phyloP scores from a whole-genome alignment of 2,113 vertebrate genomes.

The Urocitellus parryii region DNA sequence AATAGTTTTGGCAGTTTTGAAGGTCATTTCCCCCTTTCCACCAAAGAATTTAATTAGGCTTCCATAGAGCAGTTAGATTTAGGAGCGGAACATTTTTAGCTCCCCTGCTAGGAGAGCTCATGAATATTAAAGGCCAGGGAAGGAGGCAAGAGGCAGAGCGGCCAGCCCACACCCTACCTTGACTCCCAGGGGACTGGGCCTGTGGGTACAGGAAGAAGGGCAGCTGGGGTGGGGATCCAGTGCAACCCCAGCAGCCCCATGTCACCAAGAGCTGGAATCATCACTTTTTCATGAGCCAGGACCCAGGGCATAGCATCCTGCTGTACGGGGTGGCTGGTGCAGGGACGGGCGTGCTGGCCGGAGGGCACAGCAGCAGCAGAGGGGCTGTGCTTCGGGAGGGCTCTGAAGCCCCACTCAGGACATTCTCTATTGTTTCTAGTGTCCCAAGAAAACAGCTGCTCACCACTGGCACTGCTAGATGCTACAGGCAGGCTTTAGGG shows the following conservation, averaged over 20 bases:
- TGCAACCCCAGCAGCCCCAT: no score
- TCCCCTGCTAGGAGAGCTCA: slow-evolving; percentile 77
- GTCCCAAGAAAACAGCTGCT: not conserved
- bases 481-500: not conserved
- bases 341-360: not conserved
- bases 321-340: no score
- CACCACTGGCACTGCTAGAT: not conserved
- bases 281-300: not conserved
- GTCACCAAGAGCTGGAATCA: not conserved
- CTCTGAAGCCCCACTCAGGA: not conserved
- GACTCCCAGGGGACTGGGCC: not conserved
- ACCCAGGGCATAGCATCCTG: not conserved
- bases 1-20: slow-evolving; percentile 67
- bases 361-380: not conserved
- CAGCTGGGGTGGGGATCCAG: not conserved
- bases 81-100: slow-evolving; percentile 81
- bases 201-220: not conserved
- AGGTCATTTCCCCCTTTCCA: slow-evolving; percentile 75
- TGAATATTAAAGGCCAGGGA: slow-evolving; percentile 82
- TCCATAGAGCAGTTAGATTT: slow-evolving; percentile 80
- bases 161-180: slow-evolving; percentile 23
- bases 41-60: slow-evolving; percentile 77
- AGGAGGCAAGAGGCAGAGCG: slow-evolving; percentile 43
- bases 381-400: not conserved
- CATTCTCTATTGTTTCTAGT: not conserved